These are phyloP conservation scores for Pyrochroa serraticornis DNA, from an alignment of 2,888 invertebrate species.

Conservation along the genomic window DNA sequence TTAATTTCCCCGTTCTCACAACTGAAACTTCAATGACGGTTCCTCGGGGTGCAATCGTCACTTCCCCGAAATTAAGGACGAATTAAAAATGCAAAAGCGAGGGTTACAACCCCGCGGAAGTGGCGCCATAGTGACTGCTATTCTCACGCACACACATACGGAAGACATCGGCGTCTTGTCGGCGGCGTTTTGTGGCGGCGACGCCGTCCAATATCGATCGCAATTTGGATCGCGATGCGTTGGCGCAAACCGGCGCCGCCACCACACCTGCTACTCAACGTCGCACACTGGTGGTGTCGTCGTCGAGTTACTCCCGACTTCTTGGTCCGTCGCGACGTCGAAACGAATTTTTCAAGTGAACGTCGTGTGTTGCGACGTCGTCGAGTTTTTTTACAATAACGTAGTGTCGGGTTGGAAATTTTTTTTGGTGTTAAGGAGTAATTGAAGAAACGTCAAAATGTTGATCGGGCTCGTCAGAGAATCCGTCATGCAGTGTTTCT, in stretches of 20 bases:
- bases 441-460: conserved; percentile 62
- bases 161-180: conserved; percentile 39
- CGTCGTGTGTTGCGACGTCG: conserved; percentile 6
- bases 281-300: conserved; percentile 14
- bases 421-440: conserved; percentile 15
- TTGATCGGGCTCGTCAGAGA: conserved; percentile 89
- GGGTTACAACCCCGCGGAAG: conserved; percentile 5
- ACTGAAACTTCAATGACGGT: too few species aligned
- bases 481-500: conserved; percentile 92
- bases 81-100: conserved; percentile 3
- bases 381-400: not conserved
- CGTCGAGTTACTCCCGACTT: conserved; percentile 16
- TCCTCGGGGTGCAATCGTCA: too few species aligned
- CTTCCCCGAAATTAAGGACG: not conserved
- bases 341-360: conserved; percentile 2
- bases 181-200: conserved; percentile 43
- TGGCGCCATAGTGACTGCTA: conserved; percentile 15
- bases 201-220: conserved; percentile 51
- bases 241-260: conserved; percentile 42
- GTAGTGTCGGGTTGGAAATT: conserved; percentile 4
- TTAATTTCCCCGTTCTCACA: too few species aligned
- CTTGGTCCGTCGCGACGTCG: not conserved
- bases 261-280: conserved; percentile 54
- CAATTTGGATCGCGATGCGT: conserved; percentile 58
- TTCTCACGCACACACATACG: conserved; percentile 28